Conservation (phyloP, 2,888 invertebrate species). For the Pammene fasciana region DNA sequence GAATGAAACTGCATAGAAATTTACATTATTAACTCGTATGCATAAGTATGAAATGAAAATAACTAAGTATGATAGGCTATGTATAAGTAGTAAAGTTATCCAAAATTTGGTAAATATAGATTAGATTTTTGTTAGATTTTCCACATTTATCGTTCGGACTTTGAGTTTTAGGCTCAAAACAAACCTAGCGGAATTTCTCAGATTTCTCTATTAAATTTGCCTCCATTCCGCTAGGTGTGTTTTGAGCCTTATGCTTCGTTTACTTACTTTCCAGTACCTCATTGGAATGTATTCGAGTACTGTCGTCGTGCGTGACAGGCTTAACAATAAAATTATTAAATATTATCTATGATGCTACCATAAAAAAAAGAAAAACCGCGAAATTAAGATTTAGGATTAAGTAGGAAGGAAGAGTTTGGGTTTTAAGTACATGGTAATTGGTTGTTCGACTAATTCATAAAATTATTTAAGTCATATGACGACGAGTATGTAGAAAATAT, state of each 20-base stretch:
- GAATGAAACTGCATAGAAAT: not conserved
- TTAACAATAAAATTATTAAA: not conserved
- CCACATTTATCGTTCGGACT: slow-evolving; percentile 3
- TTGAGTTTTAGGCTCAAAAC: too few relatives aligned
- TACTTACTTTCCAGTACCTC: not conserved
- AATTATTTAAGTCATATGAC: too few relatives aligned
- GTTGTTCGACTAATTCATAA: too few relatives aligned
- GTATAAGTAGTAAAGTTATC: too few relatives aligned
- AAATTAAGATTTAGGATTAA: not conserved
- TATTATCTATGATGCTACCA: not conserved
- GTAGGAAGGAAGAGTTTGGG: not conserved
- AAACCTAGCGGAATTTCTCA: too few relatives aligned
- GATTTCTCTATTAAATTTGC: too few relatives aligned
- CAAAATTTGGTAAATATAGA: too few relatives aligned
- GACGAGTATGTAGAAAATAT: too few relatives aligned
- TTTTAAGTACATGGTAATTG: too few relatives aligned
- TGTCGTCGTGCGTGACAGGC: slow-evolving; percentile 1
- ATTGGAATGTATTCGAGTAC: not conserved
- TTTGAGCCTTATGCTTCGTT: slow-evolving; percentile 6
- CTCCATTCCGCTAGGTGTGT: too few relatives aligned
- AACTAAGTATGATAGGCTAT: not conserved
- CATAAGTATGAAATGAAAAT: not conserved
- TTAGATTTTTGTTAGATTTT: too few relatives aligned
- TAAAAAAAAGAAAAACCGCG: not conserved
- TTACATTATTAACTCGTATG: not conserved